Evolutionary conservation across 1,140 invertebrate species (phyloP), one percentile per base, ranked within the genome.

Genomic region (Littorina saxatilis): DNA sequence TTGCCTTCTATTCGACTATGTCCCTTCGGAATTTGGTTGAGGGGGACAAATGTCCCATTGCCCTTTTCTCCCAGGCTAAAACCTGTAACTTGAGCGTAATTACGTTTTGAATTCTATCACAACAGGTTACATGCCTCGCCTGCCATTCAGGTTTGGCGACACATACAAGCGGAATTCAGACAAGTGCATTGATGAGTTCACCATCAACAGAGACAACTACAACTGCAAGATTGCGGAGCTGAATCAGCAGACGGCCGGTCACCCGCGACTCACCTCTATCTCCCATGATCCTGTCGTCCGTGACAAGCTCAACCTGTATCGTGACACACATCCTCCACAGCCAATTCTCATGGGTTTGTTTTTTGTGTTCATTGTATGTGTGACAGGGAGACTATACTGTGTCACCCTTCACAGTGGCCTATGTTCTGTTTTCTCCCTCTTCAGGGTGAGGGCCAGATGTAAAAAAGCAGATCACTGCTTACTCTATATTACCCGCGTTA

Each of bases 141-240:
- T 89, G 86, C 86, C 89, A 7, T 92, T 91, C 82, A 88, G 89
- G 77, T 92, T 90, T 85, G 91, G 92, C 61, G 87, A 88, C 40
- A 92, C 90, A 47, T 93, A 93, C 84, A 90, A 91, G 83, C 85
- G 87, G 29, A 89, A 91, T 78, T 92, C 90, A 84, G 91, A 93
- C 73, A 50, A 80, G 13, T 89, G 89, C 85, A 91, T 92, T 74
- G 90, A 91, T 70, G 85, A 91, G 73, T 89, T 88, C 80, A 80
- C 91, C 39, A 88, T 82, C 39, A 89, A 86, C 68, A 83, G 85
- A 61, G 82, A 91, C 47, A 86, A 82, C 72, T 83, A 91, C 66
- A 86, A 87, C 23, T 61, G 68, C 15, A 88, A 91, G 73, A 82
- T 84, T 73, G 76, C 73, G 2, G 90, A 91, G 75, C 78, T 92